Conservation (phyloP, 64 coral and sea anemone genomes). For the Porites lutea region DNA sequence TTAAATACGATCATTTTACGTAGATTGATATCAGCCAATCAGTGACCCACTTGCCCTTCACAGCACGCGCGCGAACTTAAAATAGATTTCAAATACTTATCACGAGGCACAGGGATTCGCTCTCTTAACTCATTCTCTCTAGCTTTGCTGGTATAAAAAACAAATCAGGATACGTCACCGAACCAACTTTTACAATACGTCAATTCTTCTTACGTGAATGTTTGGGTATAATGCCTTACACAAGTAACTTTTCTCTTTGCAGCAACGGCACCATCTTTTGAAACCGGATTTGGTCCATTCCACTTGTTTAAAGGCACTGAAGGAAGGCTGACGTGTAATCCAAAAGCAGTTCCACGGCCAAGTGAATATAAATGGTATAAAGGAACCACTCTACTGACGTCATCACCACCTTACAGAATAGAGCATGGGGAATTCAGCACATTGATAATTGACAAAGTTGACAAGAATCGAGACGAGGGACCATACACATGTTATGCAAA, state of each 20-base stretch:
- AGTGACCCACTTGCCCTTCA: too few species aligned
- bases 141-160: too few species aligned
- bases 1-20: too few species aligned
- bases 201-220: too few species aligned
- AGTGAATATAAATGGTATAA: neutral
- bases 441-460: neutral
- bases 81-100: too few species aligned
- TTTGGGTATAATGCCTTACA: too few species aligned
- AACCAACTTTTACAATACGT: too few species aligned
- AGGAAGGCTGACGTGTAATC: conserved; percentile 6
- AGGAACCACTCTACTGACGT: neutral
- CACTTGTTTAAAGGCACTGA: conserved; percentile 26
- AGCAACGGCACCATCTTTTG: conserved; percentile 8
- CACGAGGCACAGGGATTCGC: too few species aligned
- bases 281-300: conserved; percentile 52
- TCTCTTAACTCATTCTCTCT: too few species aligned
- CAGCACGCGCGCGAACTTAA: too few species aligned
- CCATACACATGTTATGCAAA: conserved; percentile 5
- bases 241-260: neutral
- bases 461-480: neutral
- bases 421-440: neutral
- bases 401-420: neutral
- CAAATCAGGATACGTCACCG: too few species aligned
- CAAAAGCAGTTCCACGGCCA: conserved; percentile 33
- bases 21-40: too few species aligned